phyloP scores from a whole-genome alignment of 2,113 vertebrate genomes.

The Entosphenus tridentatus region DNA sequence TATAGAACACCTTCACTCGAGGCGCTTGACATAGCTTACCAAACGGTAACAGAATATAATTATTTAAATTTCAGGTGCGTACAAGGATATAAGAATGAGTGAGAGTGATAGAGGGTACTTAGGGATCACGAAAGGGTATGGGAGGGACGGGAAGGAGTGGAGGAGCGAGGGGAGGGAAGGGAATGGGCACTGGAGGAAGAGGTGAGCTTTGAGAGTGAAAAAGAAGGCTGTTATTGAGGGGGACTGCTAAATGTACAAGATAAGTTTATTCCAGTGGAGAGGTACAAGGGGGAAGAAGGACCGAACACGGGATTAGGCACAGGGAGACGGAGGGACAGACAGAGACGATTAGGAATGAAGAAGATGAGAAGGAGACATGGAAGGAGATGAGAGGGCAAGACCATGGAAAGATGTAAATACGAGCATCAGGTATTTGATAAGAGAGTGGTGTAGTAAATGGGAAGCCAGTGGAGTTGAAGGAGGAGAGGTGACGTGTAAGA shows the following conservation, averaged over 20 bases:
- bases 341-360: not conserved
- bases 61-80: no score
- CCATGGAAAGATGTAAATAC: not conserved
- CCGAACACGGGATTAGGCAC: not conserved
- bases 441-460: no score
- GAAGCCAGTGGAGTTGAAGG: not conserved
- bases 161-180: not conserved
- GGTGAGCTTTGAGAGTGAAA: not conserved
- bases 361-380: not conserved
- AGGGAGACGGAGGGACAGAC: not conserved
- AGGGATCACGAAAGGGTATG: no score
- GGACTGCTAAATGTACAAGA: not conserved
- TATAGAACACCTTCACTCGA: no score
- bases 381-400: not conserved
- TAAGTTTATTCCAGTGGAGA: not conserved
- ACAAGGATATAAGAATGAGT: no score
- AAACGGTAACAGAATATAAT: no score
- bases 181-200: not conserved
- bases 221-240: not conserved
- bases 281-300: not conserved
- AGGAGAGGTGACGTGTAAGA: not conserved
- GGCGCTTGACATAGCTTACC: no score
- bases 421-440: no score
- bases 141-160: not conserved
- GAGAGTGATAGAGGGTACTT: no score